Base-by-base conservation (phyloP, 1,140 invertebrate species). In the Hylaeus volcanicus region DNA sequence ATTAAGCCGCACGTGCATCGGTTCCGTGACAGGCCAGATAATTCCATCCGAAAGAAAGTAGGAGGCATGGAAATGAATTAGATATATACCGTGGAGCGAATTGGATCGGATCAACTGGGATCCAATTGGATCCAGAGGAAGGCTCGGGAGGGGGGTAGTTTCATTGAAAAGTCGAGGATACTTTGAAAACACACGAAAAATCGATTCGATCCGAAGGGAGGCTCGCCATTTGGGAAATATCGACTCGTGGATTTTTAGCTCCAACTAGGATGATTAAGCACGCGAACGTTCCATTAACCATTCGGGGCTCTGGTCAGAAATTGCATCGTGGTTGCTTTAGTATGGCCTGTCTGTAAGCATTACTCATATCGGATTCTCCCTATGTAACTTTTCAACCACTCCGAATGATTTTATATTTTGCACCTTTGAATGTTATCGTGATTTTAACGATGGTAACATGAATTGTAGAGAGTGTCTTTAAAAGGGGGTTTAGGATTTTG, bases 31-130 rank as follows among this genome's bases (percentile, higher is more conserved):
- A 53, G 48, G 43, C 39, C 26, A 8, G 48, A 55, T 75, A 75
- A 75, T 80, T 80, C 63, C 37, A 15, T 51, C 14, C 39, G 56
- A 75, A 61, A 74, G 64, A 80, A 80, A 80, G 75, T 69, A 55
- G 39, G 45, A 68, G 48, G 26, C 64, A 75, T 75, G 55, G 64
- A 75, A 75, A 80, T 61, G 79, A 75, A 80, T 73, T 55, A n/a
- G 79, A 53, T 63, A 37, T 68, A 74, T 65, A 69, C 8, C 11
- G 60, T 55, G 45, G n/a, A 12, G 3, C 15, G 72, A 80, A 74
- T 66, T 53, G 64, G 48, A 69, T 75, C 73, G 72, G 79, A 80
- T 80, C 72, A 80, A 61, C 48, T n/a, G 3, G n/a, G 48, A 72
- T 79, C 37, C 41, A 11, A 73, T 73, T 11, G 69, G 68, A 55